Base-by-base conservation (phyloP, 1,140 invertebrate species). In the Trichomalopsis sarcophagae region DNA sequence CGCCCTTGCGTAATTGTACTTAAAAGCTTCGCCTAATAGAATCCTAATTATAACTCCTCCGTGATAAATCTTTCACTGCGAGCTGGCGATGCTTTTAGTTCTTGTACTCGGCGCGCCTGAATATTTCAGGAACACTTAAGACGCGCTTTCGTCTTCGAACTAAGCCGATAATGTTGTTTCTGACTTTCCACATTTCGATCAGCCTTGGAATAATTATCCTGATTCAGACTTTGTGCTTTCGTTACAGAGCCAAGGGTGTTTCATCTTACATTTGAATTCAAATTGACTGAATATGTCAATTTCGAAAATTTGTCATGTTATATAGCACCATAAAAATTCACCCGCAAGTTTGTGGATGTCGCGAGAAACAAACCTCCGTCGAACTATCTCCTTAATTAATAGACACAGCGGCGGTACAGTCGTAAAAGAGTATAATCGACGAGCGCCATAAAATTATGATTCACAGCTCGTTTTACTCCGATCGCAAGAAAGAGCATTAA, bases 21-120 rank as follows among this genome's bases (percentile, higher is more conserved):
- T 66, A 50, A 36, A 10, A 78, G 76, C 11, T 5, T 66, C 11
- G 55, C n/a, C 23, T 78, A 78, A 78, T 78, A 78, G 76, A 78
- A 78, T 78, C 76, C 66, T 78, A 55, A 78, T 33, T 66, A 27
- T 78, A 11, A 27, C 76, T 0, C 36, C 27, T 36, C 33, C 13
- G 68, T 2, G 30, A 62, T 78, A 78, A 78, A 62, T 62, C 23
- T 66, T 78, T 50, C n/a, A 50, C 17, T 11, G 2, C n/a, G n/a
- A 77, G 36, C 4, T 5, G 7, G 40, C 17, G 75, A 77, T 77
- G 75, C 75, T 77, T 77, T 77, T 77, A 77, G 75, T 66, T 66
- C 40, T 0, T 30, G 27, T 33, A 47, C 5, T 50, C 2, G 21
- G 1, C 11, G 13, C n/a, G n/a, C 14, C 23, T 77, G 9, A 77